Base-by-base conservation (phyloP, 2,797 vertebrate species). In the Falco berigora region DNA sequence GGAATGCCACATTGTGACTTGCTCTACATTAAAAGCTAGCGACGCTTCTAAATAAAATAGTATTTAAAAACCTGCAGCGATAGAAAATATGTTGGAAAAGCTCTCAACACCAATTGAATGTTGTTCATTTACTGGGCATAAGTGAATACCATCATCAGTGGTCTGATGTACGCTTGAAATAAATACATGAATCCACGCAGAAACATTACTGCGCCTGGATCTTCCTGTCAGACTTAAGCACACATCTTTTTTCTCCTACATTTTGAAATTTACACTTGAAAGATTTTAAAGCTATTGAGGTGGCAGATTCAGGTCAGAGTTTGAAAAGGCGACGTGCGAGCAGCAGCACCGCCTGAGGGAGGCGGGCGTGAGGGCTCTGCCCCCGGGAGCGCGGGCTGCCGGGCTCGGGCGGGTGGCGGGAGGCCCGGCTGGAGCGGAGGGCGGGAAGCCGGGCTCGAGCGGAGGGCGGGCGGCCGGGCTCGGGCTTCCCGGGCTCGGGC, bases 291-390 rank as follows among this genome's bases (percentile, higher is more conserved):
- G 27, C 3, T 6, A 2, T 7, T 12, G 40, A 7, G 28, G 32
- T 1, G 42, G 5, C 66, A 12, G 36, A 8, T 3, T 5, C 50
- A 3, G 76, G 24, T 1, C 2, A 3, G 4, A 4, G 27, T 16
- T 3, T 2, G 52, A 6, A 5, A 38, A 7, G 38, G 20, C 7
- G 36, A 9, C 10, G 7, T 1, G 5, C 12, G 7, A 14, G 10
- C 1, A 9, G 3, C 2, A 4, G 27, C 40, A 6, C 24, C 1
- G 4, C 17, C 28, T 4, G 18, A 2, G 34, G 21, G 9, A 10
- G n/a, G 0, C 0, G 3, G 22, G 14, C 3, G 34, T 0, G 24
- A 6, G 53, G 32, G 8, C 34, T 5, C 1, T 1, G 56, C 42
- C 1, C 20, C 27, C 1, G 63, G 30, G 17, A 5, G 6, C 4